Base-by-base conservation (phyloP, 2,888 invertebrate genomes). In the Idaea straminata region DNA sequence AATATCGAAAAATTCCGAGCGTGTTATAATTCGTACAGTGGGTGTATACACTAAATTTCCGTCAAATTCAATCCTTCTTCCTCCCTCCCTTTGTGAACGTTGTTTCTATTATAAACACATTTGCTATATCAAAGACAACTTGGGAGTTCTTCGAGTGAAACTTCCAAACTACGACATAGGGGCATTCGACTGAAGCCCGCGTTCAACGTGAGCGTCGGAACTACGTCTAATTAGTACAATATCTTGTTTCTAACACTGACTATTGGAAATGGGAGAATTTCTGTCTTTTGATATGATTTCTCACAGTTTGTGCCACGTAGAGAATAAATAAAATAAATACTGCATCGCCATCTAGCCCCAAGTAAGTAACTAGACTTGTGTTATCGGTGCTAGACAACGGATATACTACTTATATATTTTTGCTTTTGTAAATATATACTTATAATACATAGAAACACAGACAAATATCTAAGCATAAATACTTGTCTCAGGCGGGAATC, bases 71-170 rank as follows among this genome's bases (percentile, higher is more conserved):
- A 7, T 47, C 47, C 47, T 47, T 47, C 47, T 38, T 38, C 38
- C 38, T 38, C 6, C 38, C 5, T 13, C 3, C 47, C 47, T 47
- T 47, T 47, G 47, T 47, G 13, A 47, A 47, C 47, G 47, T 47
- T 47, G 47, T 47, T 47, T 47, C 47, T 47, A 47, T 47, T 47
- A 47, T 47, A 47, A 47, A 47, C 47, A 47, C 47, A 47, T 47
- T 47, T 47, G 10, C 47, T 13, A 7, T 47, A 47, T 47, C 47
- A 47, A 47, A 47, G 47, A 47, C 47, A 47, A 47, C 47, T 47
- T 47, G 47, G 47, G 47, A 47, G 47, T 47, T 47, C 47, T 47
- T 47, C 47, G 47, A 47, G 47, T 13, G 47, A 47, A 47, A 47
- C 47, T 47, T 47, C 47, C 47, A 47, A 47, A 47, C 47, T 47